Percentiles rank a stretch among this genome's conserved stretches.
phyloP scores from a whole-genome alignment of 2,888 invertebrate genomes.

The Formica aserva region DNA sequence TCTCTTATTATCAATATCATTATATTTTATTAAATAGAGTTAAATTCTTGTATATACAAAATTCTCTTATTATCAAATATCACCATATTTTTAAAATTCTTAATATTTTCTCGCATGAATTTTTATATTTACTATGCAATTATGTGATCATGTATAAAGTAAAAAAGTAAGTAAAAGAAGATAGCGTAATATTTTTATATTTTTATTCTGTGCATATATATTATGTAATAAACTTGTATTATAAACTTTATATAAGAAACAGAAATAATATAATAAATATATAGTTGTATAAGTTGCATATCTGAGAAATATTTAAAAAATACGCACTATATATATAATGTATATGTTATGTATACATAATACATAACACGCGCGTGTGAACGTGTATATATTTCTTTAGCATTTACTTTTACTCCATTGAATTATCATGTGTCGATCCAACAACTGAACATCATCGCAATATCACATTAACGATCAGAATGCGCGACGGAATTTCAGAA shows the following conservation, averaged over 20 bases:
- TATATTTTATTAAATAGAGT: no score
- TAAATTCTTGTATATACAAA: no score
- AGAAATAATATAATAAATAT: background rate
- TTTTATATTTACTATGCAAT: background rate
- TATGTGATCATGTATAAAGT: background rate
- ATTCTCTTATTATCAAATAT: no score
- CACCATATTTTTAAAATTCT: background rate
- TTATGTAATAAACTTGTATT: background rate
- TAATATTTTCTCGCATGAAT: background rate
- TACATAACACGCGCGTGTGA: no score
- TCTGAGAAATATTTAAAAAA: background rate
- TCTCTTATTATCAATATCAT: background rate
- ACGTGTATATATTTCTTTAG: background rate
- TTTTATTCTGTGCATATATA: background rate
- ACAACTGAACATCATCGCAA: background rate
- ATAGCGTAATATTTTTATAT: background rate
- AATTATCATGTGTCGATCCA: conserved; percentile 9
- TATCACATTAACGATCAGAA: conserved; percentile 15
- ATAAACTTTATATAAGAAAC: background rate
- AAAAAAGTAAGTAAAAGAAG: background rate
- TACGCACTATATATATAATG: background rate
- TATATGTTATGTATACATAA: no score
- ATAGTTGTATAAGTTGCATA: no score
- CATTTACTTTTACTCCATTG: background rate
- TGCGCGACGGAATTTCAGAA: conserved; percentile 41